Evolutionary conservation across 2,888 invertebrate species (phyloP).

Genomic region (Aspidapion aeneum): DNA sequence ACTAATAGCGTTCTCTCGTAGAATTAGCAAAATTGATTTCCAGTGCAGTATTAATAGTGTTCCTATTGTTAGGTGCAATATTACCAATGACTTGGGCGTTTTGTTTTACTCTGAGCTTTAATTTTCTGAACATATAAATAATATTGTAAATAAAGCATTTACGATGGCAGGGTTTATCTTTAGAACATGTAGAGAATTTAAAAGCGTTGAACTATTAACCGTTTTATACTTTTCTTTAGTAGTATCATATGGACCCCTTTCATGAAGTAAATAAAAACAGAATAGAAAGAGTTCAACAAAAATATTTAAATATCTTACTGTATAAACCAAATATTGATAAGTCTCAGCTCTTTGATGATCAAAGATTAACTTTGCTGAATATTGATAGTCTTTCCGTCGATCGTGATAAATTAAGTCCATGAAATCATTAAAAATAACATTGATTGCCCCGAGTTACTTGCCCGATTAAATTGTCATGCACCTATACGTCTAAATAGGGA

Average conservation of each 20-base stretch:
- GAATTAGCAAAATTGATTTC: not conserved
- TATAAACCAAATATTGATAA: not conserved
- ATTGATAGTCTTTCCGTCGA: not conserved
- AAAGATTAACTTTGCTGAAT: not conserved
- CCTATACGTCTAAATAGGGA: not conserved
- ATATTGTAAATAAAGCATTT: not conserved
- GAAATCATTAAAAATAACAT: not conserved
- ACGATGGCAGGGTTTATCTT: not conserved
- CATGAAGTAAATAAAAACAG: not conserved
- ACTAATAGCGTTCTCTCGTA: not conserved
- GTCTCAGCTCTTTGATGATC: not conserved
- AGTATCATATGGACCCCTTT: not conserved
- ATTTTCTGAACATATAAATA: not conserved
- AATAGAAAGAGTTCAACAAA: not conserved
- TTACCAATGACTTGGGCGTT: not conserved
- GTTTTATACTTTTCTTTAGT: not conserved
- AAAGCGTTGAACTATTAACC: not conserved
- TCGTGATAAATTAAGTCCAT: not conserved
- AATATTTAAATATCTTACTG: not conserved
- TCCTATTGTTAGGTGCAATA: not conserved
- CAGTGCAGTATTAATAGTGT: not conserved
- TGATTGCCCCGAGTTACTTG: not conserved
- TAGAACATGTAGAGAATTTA: not conserved
- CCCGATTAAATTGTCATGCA: not conserved
- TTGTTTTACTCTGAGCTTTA: not conserved